Evolutionary conservation across 2,797 vertebrate genomes (phyloP).

Genomic region (Etheostoma perlongum): DNA sequence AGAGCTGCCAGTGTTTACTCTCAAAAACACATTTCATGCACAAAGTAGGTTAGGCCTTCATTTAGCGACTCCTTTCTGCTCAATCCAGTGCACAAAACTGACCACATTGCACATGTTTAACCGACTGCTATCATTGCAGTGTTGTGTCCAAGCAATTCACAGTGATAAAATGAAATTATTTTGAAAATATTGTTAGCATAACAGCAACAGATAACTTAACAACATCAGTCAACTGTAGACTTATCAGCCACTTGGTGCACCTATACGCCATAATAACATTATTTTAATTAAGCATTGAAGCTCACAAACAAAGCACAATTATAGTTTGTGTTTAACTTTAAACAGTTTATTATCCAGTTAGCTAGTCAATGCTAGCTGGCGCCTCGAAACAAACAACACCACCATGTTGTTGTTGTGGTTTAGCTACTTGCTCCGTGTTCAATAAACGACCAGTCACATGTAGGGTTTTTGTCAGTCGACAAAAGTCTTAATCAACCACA

Average conservation of each 20-base stretch:
- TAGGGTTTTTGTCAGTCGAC: background rate
- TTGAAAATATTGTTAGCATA: constrained; percentile 60
- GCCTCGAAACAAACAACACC: constrained; percentile 61
- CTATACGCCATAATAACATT: accelerated
- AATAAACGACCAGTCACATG: constrained; percentile 7
- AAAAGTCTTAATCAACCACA: background rate
- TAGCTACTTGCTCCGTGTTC: constrained; percentile 49
- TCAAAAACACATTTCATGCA: constrained; percentile 70
- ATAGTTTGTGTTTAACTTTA: constrained; percentile 50
- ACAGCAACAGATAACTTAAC: constrained; percentile 21
- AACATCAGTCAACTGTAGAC: background rate
- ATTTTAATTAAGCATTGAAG: background rate
- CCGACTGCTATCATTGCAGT: constrained; percentile 19
- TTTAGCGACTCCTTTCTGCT: constrained; percentile 32
- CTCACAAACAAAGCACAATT: background rate
- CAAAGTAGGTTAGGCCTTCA: constrained; percentile 58
- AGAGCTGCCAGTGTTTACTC: constrained; percentile 72
- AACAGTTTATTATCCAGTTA: background rate
- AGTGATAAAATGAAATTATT: constrained; percentile 57
- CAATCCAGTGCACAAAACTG: constrained; percentile 14
- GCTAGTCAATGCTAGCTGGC: constrained; percentile 64
- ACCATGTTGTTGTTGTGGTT: constrained; percentile 78
- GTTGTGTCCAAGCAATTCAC: constrained; percentile 1
- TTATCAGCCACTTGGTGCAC: background rate
- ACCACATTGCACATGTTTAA: constrained; percentile 45